Percentiles rank a stretch among this genome's conserved stretches.
Conservation (phyloP, 2,888 invertebrate species). For the Disparrhopalites patrizii region DNA sequence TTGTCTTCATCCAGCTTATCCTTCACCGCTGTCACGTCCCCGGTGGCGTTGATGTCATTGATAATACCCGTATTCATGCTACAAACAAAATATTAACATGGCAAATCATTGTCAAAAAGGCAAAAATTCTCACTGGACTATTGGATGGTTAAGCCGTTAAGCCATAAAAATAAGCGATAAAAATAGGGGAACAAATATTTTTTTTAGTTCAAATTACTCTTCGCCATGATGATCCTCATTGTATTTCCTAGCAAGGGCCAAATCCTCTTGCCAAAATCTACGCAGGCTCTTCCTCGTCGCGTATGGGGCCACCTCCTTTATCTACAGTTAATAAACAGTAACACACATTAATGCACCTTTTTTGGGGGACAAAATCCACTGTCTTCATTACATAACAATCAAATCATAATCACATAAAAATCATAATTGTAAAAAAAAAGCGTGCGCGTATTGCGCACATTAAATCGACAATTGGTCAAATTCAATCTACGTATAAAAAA, state of each 20-base stretch:
- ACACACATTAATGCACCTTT: no score
- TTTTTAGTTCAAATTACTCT: background rate
- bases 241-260: slow-evolving; percentile 67
- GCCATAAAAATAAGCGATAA: background rate
- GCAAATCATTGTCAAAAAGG: background rate
- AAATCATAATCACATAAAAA: no score
- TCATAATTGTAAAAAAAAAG: no score
- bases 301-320: slow-evolving; percentile 79
- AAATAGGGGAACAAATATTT: background rate
- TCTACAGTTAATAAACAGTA: no score
- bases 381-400: no score
- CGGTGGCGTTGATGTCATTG: background rate
- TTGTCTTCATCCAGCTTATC: background rate
- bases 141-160: background rate
- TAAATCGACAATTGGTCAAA: no score
- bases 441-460: no score
- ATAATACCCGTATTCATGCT: slow-evolving; percentile 1
- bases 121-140: background rate
- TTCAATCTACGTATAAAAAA: no score
- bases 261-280: slow-evolving; percentile 75
- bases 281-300: slow-evolving; percentile 69
- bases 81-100: background rate
- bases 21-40: background rate
- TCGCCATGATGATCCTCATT: slow-evolving; percentile 57
- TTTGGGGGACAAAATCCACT: no score